These are phyloP conservation scores for Myotis brandtii DNA, from an alignment of 2,113 vertebrate species.

Conservation along the genomic window DNA sequence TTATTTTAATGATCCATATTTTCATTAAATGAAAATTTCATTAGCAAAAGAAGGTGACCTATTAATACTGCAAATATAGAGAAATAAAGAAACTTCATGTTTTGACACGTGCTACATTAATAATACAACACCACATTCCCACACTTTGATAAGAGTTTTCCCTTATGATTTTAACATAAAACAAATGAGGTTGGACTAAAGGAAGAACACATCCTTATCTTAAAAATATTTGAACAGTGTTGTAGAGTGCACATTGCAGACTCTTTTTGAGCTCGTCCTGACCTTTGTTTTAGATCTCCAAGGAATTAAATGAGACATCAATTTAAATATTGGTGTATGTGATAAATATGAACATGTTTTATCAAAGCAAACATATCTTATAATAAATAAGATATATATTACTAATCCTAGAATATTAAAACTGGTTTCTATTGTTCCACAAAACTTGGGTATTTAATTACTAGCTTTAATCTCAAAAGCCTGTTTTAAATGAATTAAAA, in stretches of 20 bases:
- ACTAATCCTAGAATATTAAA: conserved; percentile 62
- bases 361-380: conserved; percentile 23
- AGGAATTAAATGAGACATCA: conserved; percentile 41
- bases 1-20: conserved; percentile 7
- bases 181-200: neutral
- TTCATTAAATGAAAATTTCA: neutral
- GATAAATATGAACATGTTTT: conserved; percentile 59
- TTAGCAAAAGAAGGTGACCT: neutral
- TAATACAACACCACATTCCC: neutral
- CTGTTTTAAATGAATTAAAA: conserved; percentile 48
- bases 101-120: neutral
- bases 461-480: conserved; percentile 54
- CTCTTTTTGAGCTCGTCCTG: neutral
- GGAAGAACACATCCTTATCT: neutral
- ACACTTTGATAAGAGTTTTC: neutral
- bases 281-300: conserved; percentile 1
- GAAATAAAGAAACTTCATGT: neutral
- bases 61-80: neutral
- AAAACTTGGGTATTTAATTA: conserved; percentile 16
- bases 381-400: conserved; percentile 34
- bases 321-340: conserved; percentile 22
- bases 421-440: conserved; percentile 25
- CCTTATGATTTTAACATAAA: conserved; percentile 48
- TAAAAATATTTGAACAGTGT: conserved; percentile 37
- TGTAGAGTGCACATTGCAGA: neutral